Evolutionary conservation across 2,797 vertebrate genomes (phyloP).

Genomic region (Cyclura pinguis): DNA sequence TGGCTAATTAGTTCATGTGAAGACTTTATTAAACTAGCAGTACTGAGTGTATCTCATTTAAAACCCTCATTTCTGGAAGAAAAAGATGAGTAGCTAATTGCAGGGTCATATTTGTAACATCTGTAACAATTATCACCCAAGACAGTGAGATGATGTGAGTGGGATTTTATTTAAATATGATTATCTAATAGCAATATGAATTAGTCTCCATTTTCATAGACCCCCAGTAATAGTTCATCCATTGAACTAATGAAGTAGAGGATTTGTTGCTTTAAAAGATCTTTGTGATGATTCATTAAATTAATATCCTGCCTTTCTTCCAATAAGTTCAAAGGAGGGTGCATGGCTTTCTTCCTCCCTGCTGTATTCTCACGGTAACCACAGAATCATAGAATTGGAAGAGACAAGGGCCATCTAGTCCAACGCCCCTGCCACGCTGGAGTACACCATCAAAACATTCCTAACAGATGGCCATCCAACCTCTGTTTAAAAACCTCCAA

Average conservation of each 20-base stretch:
- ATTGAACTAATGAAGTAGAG: constrained; percentile 28
- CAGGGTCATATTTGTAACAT: constrained; percentile 58
- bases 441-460: too few relatives aligned
- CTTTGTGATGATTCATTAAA: constrained; percentile 19
- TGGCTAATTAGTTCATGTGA: constrained; percentile 61
- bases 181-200: constrained; percentile 44
- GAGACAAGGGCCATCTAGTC: too few relatives aligned
- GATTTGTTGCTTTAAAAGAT: background rate
- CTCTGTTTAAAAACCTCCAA: too few relatives aligned
- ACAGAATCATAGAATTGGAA: too few relatives aligned
- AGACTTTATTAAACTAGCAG: constrained; percentile 51
- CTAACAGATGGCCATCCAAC: too few relatives aligned
- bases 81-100: constrained; percentile 60
- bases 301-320: background rate
- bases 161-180: constrained; percentile 64
- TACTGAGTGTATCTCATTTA: constrained; percentile 65
- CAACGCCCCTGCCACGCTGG: too few relatives aligned
- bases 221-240: background rate
- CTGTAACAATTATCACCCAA: constrained; percentile 60
- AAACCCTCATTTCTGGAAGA: constrained; percentile 45
- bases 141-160: constrained; percentile 17
- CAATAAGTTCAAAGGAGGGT: too few relatives aligned
- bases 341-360: too few relatives aligned
- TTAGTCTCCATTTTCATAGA: constrained; percentile 44
- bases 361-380: too few relatives aligned